phyloP scores from a whole-genome alignment of 2,113 vertebrate species.

The Cyprinus carpio region DNA sequence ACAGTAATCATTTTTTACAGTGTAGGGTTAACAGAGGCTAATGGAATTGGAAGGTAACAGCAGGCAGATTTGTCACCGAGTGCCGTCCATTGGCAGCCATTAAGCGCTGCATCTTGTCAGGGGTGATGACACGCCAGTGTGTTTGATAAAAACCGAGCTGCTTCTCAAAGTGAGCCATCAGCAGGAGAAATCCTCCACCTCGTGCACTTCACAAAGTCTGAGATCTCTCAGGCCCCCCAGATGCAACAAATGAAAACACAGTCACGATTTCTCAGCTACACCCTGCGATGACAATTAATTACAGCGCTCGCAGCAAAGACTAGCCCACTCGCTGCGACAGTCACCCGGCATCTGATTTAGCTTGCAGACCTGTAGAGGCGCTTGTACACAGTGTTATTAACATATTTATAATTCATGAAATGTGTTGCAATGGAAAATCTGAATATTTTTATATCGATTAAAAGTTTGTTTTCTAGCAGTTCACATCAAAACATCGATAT shows the following conservation, averaged over 20 bases:
- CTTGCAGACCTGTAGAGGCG: conserved; percentile 21
- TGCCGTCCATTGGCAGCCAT: neutral
- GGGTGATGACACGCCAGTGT: neutral
- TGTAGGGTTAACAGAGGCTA: neutral
- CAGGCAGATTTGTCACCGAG: neutral
- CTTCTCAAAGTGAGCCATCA: conserved; percentile 41
- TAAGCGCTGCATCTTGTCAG: conserved; percentile 5
- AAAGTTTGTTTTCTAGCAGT: conserved; percentile 24
- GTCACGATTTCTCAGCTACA: conserved; percentile 48
- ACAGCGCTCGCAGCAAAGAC: conserved; percentile 38
- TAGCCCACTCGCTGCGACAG: conserved; percentile 20
- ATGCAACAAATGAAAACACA: conserved; percentile 57
- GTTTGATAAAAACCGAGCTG: conserved; percentile 18
- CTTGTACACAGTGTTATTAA: conserved; percentile 8
- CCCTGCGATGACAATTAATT: conserved; percentile 60
- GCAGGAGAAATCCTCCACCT: conserved; percentile 53
- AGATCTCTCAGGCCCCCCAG: conserved; percentile 46
- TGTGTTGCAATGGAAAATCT: neutral
- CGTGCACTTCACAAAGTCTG: conserved; percentile 43
- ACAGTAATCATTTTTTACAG: neutral
- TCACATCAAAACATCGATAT: conserved; percentile 6
- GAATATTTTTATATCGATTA: conserved; percentile 30
- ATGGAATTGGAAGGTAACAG: neutral
- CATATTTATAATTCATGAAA: conserved; percentile 33
- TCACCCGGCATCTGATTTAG: conserved; percentile 22